Evolutionary conservation across 2,797 vertebrate species (phyloP).

Genomic region (Rhabdomys pumilio): DNA sequence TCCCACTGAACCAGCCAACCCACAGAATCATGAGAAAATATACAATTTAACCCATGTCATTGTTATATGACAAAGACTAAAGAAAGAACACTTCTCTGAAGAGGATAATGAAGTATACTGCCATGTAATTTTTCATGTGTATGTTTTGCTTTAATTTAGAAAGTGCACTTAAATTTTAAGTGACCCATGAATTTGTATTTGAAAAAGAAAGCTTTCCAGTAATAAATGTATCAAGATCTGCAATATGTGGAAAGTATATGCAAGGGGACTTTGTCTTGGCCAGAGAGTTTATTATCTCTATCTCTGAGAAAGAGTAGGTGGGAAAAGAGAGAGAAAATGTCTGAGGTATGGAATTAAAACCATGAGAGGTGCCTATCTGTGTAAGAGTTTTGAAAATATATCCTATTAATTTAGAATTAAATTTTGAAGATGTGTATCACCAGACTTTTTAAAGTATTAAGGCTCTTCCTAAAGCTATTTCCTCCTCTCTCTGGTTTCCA

Average conservation of each 20-base stretch:
- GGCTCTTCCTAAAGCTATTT: neutral
- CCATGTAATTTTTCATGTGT: neutral
- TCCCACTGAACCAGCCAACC: neutral
- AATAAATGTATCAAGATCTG: neutral
- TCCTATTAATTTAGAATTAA: neutral
- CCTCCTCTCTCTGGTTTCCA: neutral
- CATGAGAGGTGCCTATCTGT: neutral
- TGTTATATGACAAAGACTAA: constrained; percentile 40
- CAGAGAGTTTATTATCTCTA: neutral
- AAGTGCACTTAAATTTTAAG: neutral
- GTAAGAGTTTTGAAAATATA: neutral
- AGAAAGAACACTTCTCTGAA: neutral
- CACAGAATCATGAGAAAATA: neutral
- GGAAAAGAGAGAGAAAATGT: neutral
- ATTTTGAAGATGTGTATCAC: neutral
- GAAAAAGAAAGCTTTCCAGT: neutral
- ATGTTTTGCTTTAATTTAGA: neutral
- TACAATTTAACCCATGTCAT: neutral
- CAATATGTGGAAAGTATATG: neutral
- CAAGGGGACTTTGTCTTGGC: neutral
- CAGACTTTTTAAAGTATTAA: neutral
- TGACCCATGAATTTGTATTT: neutral
- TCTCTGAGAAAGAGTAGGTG: neutral
- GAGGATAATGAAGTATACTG: neutral
- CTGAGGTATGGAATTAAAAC: neutral